Percentiles rank a stretch among this genome's conserved stretches.
Evolutionary conservation across 2,888 invertebrate genomes (phyloP).

Genomic region (Thelaira solivaga): DNA sequence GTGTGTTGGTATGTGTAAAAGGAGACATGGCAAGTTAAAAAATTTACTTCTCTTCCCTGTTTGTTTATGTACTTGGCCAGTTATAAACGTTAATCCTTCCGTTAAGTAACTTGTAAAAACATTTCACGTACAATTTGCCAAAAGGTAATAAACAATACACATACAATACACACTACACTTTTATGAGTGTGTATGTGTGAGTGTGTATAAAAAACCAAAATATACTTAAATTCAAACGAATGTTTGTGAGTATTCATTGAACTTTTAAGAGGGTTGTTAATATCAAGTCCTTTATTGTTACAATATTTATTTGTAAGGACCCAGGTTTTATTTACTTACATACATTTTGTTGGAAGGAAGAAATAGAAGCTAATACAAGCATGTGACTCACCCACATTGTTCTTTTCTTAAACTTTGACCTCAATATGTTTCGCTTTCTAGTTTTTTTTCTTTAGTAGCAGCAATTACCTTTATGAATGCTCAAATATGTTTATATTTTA

Average conservation of each 20-base stretch:
- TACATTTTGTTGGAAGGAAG: background rate
- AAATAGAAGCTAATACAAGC: background rate
- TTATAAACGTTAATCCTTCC: slow-evolving; percentile 58
- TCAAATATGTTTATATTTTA: background rate
- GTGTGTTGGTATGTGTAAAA: background rate
- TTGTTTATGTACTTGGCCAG: slow-evolving; percentile 19
- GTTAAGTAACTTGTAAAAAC: slow-evolving; percentile 59
- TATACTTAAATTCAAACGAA: background rate
- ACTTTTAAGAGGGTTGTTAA: slow-evolving; percentile 61
- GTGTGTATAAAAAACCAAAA: background rate
- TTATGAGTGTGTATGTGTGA: background rate
- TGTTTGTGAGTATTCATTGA: slow-evolving; percentile 55
- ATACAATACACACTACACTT: background rate
- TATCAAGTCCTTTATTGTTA: slow-evolving; percentile 53
- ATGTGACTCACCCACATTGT: background rate
- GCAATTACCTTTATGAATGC: slow-evolving; percentile 52
- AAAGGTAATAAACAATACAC: slow-evolving; percentile 55
- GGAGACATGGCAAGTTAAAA: background rate
- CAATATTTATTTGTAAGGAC: slow-evolving; percentile 34
- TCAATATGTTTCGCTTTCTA: slow-evolving; percentile 5
- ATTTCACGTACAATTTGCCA: slow-evolving; percentile 62
- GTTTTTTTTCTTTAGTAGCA: slow-evolving; percentile 12
- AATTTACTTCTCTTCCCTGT: background rate
- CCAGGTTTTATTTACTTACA: background rate
- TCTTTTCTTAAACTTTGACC: slow-evolving; percentile 67